Conservation (phyloP, 2,797 vertebrate species). For the Pangasius krempfi region DNA sequence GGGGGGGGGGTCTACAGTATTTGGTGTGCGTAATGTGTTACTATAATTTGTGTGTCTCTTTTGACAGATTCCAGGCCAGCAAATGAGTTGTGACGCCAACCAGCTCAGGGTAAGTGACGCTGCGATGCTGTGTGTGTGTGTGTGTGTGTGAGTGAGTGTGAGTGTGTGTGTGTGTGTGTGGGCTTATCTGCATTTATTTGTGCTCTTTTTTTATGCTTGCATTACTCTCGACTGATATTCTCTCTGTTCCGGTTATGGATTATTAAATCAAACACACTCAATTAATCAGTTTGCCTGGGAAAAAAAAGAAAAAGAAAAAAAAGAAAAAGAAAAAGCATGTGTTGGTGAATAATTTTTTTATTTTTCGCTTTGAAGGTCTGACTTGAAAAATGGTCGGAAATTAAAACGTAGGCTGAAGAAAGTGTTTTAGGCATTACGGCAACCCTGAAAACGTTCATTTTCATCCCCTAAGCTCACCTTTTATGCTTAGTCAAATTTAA, state of each 20-base stretch:
- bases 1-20: constrained; percentile 36
- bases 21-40: constrained; percentile 56
- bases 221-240: constrained; percentile 11
- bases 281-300: neutral
- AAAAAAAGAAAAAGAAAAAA: neutral
- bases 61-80: constrained; percentile 80
- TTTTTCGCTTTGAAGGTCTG: neutral
- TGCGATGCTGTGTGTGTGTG: constrained; percentile 28
- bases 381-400: neutral
- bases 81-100: constrained; percentile 87
- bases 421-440: no score
- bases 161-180: constrained; percentile 26
- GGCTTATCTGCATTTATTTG: constrained; percentile 23
- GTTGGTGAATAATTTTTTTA: neutral
- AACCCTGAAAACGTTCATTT: neutral
- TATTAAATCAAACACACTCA: constrained; percentile 33
- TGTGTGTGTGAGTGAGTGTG: constrained; percentile 30
- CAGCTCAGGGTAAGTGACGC: constrained; percentile 82
- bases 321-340: neutral
- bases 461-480: no score
- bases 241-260: constrained; percentile 21
- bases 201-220: constrained; percentile 29
- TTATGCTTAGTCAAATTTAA: neutral
- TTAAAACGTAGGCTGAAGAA: neutral
- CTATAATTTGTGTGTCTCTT: constrained; percentile 63